phyloP scores from a whole-genome alignment of 2,797 vertebrate species.

The Ceryle rudis region DNA sequence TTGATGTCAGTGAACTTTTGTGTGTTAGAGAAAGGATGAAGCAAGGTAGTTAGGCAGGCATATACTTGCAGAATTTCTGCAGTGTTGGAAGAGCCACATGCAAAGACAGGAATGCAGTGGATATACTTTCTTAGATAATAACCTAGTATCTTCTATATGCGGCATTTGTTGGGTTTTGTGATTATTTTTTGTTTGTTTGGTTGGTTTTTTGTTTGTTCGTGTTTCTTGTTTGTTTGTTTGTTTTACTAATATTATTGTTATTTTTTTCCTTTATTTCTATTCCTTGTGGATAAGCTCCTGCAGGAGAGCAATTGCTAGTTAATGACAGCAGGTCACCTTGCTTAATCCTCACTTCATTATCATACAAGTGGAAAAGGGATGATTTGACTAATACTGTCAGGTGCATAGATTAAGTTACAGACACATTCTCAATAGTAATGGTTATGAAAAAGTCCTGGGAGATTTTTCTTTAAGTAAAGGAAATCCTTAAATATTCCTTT shows the following conservation, averaged over 20 bases:
- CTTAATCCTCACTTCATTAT: not conserved
- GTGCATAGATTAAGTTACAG: not conserved
- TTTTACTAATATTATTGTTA: too few species aligned
- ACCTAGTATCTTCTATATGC: not conserved
- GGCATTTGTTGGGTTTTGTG: accelerated
- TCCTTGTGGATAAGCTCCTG: not conserved
- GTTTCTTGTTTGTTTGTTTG: too few species aligned
- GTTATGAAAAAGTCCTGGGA: not conserved
- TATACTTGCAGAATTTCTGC: not conserved
- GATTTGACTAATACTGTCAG: not conserved
- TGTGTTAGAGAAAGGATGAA: not conserved
- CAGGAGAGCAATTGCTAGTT: not conserved
- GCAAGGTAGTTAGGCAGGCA: not conserved
- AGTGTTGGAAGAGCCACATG: not conserved
- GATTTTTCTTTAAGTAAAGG: not conserved
- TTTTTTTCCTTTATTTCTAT: not conserved
- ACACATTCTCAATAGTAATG: not conserved
- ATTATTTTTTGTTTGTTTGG: not conserved
- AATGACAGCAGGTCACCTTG: not conserved
- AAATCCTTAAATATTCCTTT: not conserved
- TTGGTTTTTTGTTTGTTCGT: too few species aligned
- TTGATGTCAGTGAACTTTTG: not conserved
- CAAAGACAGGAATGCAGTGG: not conserved
- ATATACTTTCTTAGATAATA: not conserved
- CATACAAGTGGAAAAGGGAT: not conserved